Evolutionary conservation across 37 sponge, comb jelly and placozoan species (phyloP).

Genomic region (Chondrilla cf. caribensis): DNA sequence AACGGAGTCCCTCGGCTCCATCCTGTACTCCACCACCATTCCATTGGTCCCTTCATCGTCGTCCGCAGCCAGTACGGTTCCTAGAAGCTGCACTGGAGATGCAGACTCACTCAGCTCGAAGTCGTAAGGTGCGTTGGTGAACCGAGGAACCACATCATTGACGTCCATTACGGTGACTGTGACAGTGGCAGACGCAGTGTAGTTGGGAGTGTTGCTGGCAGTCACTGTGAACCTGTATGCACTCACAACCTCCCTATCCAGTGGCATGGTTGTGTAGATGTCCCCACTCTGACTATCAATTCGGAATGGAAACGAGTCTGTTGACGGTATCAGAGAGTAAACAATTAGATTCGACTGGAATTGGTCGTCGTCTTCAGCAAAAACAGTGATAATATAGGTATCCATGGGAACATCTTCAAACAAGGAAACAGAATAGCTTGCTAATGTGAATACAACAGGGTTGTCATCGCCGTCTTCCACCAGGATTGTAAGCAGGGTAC

Average conservation of each 20-base stretch:
- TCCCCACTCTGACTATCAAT: slow-evolving; percentile 45
- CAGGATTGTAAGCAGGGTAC: slow-evolving; percentile 10
- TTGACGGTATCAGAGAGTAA: slow-evolving; percentile 26
- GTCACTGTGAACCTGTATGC: slow-evolving; percentile 23
- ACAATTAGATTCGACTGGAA: slow-evolving; percentile 35
- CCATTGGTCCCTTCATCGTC: slow-evolving; percentile 4
- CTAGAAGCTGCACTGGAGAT: neutral
- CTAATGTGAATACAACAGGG: slow-evolving; percentile 38
- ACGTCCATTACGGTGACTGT: slow-evolving; percentile 31
- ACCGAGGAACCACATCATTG: slow-evolving; percentile 67
- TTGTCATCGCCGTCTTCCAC: slow-evolving; percentile 32
- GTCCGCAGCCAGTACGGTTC: slow-evolving; percentile 11
- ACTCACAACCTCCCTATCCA: slow-evolving; percentile 47
- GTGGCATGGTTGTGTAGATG: neutral
- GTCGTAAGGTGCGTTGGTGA: slow-evolving; percentile 30
- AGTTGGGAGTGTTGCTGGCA: slow-evolving; percentile 38
- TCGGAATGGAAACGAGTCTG: slow-evolving; percentile 36
- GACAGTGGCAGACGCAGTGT: slow-evolving; percentile 29
- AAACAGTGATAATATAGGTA: slow-evolving; percentile 7
- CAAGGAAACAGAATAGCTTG: slow-evolving; percentile 17
- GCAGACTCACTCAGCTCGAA: neutral
- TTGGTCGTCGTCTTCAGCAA: slow-evolving; percentile 40
- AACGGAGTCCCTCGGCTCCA: slow-evolving; percentile 14
- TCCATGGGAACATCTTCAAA: slow-evolving; percentile 36
- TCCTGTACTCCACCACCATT: neutral